These are phyloP conservation scores for Drosophila subpulchrella DNA, from an alignment of 1,140 invertebrate species.

Conservation along the genomic window DNA sequence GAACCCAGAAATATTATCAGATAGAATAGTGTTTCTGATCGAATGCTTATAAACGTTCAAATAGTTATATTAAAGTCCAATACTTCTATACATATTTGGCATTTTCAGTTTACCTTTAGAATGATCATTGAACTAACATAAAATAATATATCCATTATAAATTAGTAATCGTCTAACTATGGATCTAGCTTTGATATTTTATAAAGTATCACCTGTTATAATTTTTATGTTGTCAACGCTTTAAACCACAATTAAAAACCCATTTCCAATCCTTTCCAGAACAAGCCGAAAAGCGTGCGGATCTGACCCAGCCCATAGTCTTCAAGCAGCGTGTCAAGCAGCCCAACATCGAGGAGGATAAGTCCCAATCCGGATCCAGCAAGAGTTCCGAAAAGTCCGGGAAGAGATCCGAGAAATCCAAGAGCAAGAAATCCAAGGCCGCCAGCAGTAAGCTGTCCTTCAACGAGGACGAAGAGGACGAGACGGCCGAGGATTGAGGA, in stretches of 20 bases:
- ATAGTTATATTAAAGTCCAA: too few species aligned
- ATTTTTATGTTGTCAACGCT: too few species aligned
- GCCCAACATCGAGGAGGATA: constrained; percentile 34
- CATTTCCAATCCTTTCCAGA: constrained; percentile 50
- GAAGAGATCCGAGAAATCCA: constrained; percentile 36
- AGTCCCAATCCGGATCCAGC: constrained; percentile 22
- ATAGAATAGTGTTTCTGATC: background rate
- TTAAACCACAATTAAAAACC: background rate
- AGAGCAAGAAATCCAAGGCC: constrained; percentile 58
- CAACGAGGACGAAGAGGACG: constrained; percentile 80
- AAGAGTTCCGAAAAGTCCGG: constrained; percentile 14
- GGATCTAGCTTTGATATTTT: too few species aligned
- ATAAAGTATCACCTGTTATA: too few species aligned
- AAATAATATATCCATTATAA: too few species aligned
- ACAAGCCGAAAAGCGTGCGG: constrained; percentile 71
- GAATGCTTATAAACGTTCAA: too few species aligned
- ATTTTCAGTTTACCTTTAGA: too few species aligned
- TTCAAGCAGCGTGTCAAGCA: constrained; percentile 69
- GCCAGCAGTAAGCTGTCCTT: constrained; percentile 70
- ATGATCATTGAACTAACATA: too few species aligned
- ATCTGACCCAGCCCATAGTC: constrained; percentile 74
- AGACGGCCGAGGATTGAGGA: constrained; percentile 52
- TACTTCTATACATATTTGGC: too few species aligned
- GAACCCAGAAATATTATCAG: background rate
- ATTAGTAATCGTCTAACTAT: too few species aligned